Percentiles rank a stretch among this genome's conserved stretches.
Evolutionary conservation across 2,888 invertebrate species (phyloP).

Genomic region (Phanerotoma sp.): DNA sequence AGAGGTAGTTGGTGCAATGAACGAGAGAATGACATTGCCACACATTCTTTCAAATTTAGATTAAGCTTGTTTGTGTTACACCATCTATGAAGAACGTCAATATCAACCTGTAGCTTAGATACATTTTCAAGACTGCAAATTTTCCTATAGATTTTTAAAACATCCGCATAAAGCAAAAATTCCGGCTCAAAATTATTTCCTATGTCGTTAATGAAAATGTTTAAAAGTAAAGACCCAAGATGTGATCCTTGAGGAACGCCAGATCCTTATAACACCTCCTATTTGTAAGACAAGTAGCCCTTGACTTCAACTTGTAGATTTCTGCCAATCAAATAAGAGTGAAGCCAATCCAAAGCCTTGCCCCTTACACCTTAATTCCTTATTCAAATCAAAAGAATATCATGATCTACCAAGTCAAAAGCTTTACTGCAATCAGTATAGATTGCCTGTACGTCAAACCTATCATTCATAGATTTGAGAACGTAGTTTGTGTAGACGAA

Average conservation of each 20-base stretch:
- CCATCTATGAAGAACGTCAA: background rate
- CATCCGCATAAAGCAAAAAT: background rate
- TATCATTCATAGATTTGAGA: background rate
- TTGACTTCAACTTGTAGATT: background rate
- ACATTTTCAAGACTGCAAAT: background rate
- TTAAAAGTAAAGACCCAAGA: background rate
- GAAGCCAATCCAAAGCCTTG: background rate
- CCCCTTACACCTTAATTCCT: background rate
- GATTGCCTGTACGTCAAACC: background rate
- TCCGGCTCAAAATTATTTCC: background rate
- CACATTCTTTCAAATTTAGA: background rate
- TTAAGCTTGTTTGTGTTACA: background rate
- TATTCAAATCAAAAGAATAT: background rate
- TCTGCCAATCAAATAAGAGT: background rate
- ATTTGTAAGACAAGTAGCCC: background rate
- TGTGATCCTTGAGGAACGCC: background rate
- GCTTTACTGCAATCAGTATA: background rate
- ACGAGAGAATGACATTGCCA: background rate
- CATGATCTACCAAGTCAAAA: background rate
- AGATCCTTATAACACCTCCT: background rate
- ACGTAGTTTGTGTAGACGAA: background rate
- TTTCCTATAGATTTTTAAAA: background rate
- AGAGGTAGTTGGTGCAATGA: background rate
- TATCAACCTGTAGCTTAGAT: background rate
- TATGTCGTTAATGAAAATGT: background rate